These are phyloP conservation scores for Apistogramma diplotaenia DNA, from an alignment of 2,113 vertebrate species.

Conservation along the genomic window DNA sequence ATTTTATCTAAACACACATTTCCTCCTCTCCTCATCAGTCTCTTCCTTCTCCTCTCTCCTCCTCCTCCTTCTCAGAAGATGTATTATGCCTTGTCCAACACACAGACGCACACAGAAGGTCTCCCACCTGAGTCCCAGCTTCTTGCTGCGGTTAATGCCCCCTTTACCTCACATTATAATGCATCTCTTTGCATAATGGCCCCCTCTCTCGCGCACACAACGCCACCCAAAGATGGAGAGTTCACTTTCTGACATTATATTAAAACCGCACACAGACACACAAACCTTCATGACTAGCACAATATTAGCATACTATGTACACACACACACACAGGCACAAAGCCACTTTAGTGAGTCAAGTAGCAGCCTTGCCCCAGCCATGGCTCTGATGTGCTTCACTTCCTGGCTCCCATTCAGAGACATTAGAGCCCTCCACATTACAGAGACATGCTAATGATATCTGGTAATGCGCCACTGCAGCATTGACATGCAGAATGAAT, in stretches of 20 bases:
- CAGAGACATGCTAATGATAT: conserved; percentile 57
- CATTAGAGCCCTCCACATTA: conserved; percentile 46
- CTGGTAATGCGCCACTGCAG: conserved; percentile 29
- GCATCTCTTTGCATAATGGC: conserved; percentile 62
- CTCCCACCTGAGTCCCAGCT: conserved; percentile 62
- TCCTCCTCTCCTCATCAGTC: conserved; percentile 28
- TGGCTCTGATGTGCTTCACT: conserved; percentile 39
- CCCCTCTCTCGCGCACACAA: conserved; percentile 4
- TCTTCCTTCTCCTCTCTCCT: not conserved
- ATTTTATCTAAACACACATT: conserved; percentile 47
- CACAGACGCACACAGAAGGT: conserved; percentile 23
- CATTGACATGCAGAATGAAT: conserved; percentile 35
- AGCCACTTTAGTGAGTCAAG: conserved; percentile 9
- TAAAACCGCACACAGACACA: conserved; percentile 40
- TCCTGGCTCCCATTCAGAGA: conserved; percentile 48
- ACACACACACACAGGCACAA: conserved; percentile 17
- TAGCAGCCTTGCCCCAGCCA: not conserved
- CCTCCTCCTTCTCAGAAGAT: conserved; percentile 8
- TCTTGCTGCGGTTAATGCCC: conserved; percentile 52
- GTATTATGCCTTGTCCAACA: conserved; percentile 5
- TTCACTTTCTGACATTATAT: conserved; percentile 42
- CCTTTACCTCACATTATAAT: conserved; percentile 58
- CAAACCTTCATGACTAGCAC: not conserved
- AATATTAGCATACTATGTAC: conserved; percentile 29
- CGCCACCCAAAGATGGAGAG: conserved; percentile 26